Percentiles rank a stretch among this genome's conserved stretches.
Conservation (phyloP, 1,140 invertebrate species). For the Drosophila albomicans region DNA sequence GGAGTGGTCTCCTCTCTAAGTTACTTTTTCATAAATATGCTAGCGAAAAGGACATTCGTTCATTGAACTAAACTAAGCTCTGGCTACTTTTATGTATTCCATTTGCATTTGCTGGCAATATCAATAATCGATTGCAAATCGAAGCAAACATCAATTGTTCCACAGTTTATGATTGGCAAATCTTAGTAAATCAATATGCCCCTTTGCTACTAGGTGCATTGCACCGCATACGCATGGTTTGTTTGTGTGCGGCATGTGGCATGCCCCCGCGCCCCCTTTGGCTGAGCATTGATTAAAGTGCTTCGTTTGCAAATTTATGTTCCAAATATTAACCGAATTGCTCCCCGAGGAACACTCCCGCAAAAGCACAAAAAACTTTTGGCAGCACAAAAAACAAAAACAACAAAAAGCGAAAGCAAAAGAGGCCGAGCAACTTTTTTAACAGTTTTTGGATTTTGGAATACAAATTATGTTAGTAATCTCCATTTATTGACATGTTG, state of each 20-base stretch:
- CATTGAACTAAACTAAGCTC: background rate
- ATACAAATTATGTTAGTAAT: conserved; percentile 83
- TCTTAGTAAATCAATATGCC: conserved; percentile 55
- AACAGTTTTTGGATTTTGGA: conserved; percentile 82
- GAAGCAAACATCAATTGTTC: background rate
- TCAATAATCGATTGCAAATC: too few relatives aligned
- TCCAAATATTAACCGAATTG: conserved; percentile 81
- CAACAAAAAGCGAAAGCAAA: conserved; percentile 41
- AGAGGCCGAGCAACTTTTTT: conserved; percentile 71
- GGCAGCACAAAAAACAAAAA: conserved; percentile 32
- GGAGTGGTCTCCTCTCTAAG: background rate
- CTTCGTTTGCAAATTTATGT: conserved; percentile 81
- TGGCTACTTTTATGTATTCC: too few relatives aligned
- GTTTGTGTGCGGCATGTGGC: conserved; percentile 7
- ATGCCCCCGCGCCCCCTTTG: conserved; percentile 19
- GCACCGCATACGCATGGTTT: conserved; percentile 34
- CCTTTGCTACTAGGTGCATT: conserved; percentile 57
- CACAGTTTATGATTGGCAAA: conserved; percentile 4
- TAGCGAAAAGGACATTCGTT: background rate
- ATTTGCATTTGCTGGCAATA: too few relatives aligned
- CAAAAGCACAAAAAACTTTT: conserved; percentile 44
- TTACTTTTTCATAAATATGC: background rate
- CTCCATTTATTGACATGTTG: conserved; percentile 78
- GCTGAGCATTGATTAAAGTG: conserved; percentile 81
- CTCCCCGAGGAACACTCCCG: conserved; percentile 77